Base-by-base conservation (phyloP, 2,113 vertebrate genomes). In the Amphilophus citrinellus region DNA sequence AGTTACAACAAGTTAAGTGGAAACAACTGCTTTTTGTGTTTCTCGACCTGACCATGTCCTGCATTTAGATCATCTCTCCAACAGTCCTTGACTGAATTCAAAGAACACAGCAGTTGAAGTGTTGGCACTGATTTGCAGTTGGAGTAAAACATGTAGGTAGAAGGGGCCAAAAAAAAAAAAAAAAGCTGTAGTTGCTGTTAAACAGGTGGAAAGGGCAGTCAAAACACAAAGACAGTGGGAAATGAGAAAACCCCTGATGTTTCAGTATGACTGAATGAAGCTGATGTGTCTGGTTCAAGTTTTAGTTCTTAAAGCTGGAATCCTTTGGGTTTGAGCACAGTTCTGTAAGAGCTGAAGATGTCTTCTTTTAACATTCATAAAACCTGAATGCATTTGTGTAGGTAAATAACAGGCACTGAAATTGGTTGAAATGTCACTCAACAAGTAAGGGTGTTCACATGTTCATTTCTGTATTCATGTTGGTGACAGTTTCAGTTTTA, bases 191-290 rank as follows among this genome's bases (percentile, higher is more conserved):
- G 42, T 50, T 30, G 22, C 18, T 27, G 42, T 68, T 44, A 71
- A 71, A 30, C 27, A 68, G 30, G 37, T 4, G 44, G 27, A 42
- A 71, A 20, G 39, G 39, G 20, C 53, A 35, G 35, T 58, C 44
- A 50, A 62, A 78, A 62, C 59, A 13, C 10, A 77, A 32, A 8
- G 47, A 61, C 35, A 77, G 58, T 73, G 66, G 27, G 44, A 53
- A 73, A 53, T 73, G 66, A 73, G 66, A 73, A 73, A 73, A 53
- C 20, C 66, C 44, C 27, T 73, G 44, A 73, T 17, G 50, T 73
- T 73, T 73, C 66, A 53, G 10, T 32, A 53, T 32, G 66, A 73
- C 44, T 53, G 44, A 73, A 53, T 73, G 6, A 73, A 53, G 66
- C 66, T 42, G 30, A 53, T 30, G 66, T 32, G 44, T 53, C 44